Conservation (phyloP, 2,113 vertebrate species). For the Oncorhynchus masou region DNA sequence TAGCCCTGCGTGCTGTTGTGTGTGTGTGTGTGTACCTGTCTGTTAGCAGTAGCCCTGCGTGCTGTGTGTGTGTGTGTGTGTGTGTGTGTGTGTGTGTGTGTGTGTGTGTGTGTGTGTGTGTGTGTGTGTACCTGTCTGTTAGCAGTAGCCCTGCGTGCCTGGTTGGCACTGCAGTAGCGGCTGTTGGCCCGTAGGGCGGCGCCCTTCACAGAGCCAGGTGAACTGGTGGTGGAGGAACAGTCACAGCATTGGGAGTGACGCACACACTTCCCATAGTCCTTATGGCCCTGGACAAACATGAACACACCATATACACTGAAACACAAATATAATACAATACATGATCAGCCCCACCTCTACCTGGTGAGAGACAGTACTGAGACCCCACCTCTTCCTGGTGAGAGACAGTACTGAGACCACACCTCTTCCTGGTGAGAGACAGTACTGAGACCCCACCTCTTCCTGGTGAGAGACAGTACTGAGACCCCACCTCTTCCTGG, state of each 20-base stretch:
- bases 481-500: too few relatives aligned
- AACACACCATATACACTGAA: not conserved
- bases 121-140: constrained; percentile 70
- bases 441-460: too few relatives aligned
- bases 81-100: too few relatives aligned
- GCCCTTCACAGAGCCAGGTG: constrained; percentile 87
- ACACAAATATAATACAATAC: not conserved
- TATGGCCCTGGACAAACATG: constrained; percentile 78
- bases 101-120: not conserved
- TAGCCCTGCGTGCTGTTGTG: too few relatives aligned
- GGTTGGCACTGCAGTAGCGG: constrained; percentile 87
- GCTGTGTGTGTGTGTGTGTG: too few relatives aligned
- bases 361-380: not conserved
- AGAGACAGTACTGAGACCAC: not conserved
- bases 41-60: too few relatives aligned
- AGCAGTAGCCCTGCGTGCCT: constrained; percentile 71
- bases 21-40: too few relatives aligned
- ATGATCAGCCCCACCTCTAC: too few relatives aligned
- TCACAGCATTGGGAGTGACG: constrained; percentile 89
- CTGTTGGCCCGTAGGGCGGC: constrained; percentile 86
- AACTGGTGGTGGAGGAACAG: constrained; percentile 79
- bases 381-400: too few relatives aligned
- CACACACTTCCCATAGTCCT: constrained; percentile 89
- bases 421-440: too few relatives aligned
- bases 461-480: too few relatives aligned